A percentile compares a stretch with the other conserved stretches of the same genome.
Evolutionary conservation across 2,797 vertebrate species (phyloP).

Genomic region (Tolypeutes matacus): DNA sequence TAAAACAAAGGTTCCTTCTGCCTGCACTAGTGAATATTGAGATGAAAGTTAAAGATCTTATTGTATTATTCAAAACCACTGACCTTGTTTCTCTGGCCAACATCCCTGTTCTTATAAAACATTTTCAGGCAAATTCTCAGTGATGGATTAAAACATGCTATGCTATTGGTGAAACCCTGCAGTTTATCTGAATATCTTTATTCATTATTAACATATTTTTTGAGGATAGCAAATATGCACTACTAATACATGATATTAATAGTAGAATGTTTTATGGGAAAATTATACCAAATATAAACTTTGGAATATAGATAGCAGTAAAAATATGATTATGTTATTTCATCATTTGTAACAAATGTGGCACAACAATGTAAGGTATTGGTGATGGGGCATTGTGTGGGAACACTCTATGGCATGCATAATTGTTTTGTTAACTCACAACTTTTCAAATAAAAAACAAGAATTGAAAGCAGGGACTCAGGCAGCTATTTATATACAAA

Average conservation of each 20-base stretch:
- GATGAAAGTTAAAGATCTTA: conserved; percentile 43
- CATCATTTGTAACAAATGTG: too few species aligned
- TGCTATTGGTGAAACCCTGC: neutral
- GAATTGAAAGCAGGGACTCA: too few species aligned
- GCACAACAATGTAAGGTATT: too few species aligned
- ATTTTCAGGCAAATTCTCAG: neutral
- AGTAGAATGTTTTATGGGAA: too few species aligned
- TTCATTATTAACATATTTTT: neutral
- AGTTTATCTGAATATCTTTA: conserved; percentile 1
- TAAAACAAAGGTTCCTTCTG: conserved; percentile 52
- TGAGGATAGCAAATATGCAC: neutral
- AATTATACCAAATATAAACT: too few species aligned
- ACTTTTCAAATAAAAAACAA: too few species aligned
- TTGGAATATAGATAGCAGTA: too few species aligned
- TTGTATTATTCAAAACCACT: conserved; percentile 66
- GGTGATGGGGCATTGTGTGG: too few species aligned
- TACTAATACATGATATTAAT: neutral
- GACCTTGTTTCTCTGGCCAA: neutral
- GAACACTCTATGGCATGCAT: too few species aligned
- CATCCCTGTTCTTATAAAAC: conserved; percentile 21
- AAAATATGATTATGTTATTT: too few species aligned
- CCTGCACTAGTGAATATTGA: neutral
- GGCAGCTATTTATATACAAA: too few species aligned
- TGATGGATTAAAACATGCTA: neutral
- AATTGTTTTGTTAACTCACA: too few species aligned